Conservation (phyloP, 2,113 vertebrate genomes). For the Amazona vittata region DNA sequence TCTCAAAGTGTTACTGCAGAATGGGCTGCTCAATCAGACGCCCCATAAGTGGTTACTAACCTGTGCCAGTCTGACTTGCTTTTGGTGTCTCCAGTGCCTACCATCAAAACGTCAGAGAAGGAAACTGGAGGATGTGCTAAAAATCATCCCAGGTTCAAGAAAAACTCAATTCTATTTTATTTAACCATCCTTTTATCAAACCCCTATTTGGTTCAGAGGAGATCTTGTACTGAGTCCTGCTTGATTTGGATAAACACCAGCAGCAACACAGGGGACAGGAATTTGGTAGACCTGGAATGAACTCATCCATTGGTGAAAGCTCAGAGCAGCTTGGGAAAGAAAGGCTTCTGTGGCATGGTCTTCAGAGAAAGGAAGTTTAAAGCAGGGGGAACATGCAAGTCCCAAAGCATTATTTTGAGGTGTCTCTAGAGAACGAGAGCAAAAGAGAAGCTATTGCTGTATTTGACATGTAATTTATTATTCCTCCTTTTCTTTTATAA, state of each 20-base stretch:
- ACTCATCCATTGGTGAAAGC: not conserved
- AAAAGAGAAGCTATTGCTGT: not conserved
- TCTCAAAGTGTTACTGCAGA: not conserved
- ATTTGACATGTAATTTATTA: conserved; percentile 21
- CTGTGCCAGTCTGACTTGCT: not conserved
- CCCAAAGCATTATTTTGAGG: not conserved
- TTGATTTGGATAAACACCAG: not conserved
- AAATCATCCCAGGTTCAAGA: not conserved
- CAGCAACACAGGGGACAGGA: not conserved
- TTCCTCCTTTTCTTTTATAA: conserved; percentile 33
- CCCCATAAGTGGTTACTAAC: not conserved
- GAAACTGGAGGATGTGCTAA: not conserved
- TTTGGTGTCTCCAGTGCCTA: not conserved
- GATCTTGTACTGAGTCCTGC: not conserved
- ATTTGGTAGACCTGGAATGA: not conserved
- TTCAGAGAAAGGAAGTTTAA: not conserved
- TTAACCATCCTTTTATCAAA: not conserved
- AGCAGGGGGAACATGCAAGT: not conserved
- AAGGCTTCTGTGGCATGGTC: not conserved
- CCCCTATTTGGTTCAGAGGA: not conserved
- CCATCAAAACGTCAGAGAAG: not conserved
- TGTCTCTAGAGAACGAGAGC: not conserved
- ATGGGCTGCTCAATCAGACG: not conserved
- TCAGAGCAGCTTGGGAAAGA: not conserved
- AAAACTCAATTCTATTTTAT: not conserved